phyloP scores from a whole-genome alignment of 2,797 vertebrate species.

The Kryptolebias ocellatus region DNA sequence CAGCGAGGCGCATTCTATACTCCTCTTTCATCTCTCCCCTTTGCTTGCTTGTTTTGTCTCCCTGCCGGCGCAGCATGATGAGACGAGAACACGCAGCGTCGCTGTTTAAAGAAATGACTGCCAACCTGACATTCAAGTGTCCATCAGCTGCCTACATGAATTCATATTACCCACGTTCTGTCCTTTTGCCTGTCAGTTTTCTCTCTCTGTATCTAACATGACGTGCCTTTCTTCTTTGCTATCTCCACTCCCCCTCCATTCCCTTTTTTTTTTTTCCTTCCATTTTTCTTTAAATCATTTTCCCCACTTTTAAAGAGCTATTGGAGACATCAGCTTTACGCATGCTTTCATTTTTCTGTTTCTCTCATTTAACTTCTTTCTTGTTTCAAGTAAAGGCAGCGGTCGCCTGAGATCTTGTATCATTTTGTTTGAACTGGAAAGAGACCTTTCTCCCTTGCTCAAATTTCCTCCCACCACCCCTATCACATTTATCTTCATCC shows the following conservation, averaged over 20 bases:
- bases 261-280: slow-evolving; percentile 7
- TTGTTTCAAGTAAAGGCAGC: slow-evolving; percentile 37
- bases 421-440: slow-evolving; percentile 61
- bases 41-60: slow-evolving; percentile 44
- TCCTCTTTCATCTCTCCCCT: slow-evolving; percentile 38
- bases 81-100: slow-evolving; percentile 52
- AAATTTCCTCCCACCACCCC: slow-evolving; percentile 40
- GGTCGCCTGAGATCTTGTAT: slow-evolving; percentile 48
- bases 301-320: slow-evolving; percentile 31
- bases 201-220: slow-evolving; percentile 33
- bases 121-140: slow-evolving; percentile 64
- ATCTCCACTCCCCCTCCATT: slow-evolving; percentile 21
- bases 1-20: slow-evolving; percentile 17
- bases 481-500: slow-evolving; percentile 68
- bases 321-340: slow-evolving; percentile 38
- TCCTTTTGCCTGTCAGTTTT: slow-evolving; percentile 47
- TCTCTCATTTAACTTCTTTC: slow-evolving; percentile 23
- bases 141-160: slow-evolving; percentile 63
- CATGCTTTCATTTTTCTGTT: slow-evolving; percentile 14
- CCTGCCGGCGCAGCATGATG: slow-evolving; percentile 30
- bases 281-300: slow-evolving; percentile 37
- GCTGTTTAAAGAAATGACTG: slow-evolving; percentile 60
- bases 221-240: slow-evolving; percentile 27
- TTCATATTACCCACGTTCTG: slow-evolving; percentile 47
- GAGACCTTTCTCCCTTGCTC: slow-evolving; percentile 36